Percentiles rank a stretch among this genome's conserved stretches.
These are phyloP conservation scores for Triplophysa yarkandensis DNA, from an alignment of 2,797 vertebrate genomes.

Conservation along the genomic window DNA sequence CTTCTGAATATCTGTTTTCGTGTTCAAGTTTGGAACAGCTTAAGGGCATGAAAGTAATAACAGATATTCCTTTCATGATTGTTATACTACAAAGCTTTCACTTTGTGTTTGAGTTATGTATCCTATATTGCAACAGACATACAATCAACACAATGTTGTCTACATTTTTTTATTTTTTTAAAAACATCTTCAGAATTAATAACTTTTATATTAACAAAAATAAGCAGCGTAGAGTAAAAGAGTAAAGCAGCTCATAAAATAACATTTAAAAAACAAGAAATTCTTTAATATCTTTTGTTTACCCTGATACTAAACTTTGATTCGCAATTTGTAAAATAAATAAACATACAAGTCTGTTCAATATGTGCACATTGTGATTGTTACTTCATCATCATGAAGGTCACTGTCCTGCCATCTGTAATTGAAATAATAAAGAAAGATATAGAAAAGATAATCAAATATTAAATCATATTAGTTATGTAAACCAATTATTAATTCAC, in stretches of 20 bases:
- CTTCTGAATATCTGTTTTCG: too few species aligned
- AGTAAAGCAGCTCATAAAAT: not conserved
- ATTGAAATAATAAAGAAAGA: not conserved
- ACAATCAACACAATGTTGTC: not conserved
- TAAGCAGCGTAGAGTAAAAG: too few species aligned
- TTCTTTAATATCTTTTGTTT: not conserved
- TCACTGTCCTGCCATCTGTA: slow-evolving; percentile 42
- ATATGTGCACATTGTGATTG: not conserved
- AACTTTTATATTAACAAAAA: not conserved
- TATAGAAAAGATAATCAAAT: not conserved
- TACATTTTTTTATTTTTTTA: not conserved
- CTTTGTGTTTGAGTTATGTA: too few species aligned
- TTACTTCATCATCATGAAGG: not conserved
- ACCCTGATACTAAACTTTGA: not conserved
- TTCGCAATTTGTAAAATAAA: not conserved
- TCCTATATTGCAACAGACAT: not conserved
- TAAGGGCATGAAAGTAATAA: too few species aligned
- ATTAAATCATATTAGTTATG: too few species aligned
- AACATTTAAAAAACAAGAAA: not conserved
- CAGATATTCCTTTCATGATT: too few species aligned
- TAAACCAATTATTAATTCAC: too few species aligned
- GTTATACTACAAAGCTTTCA: too few species aligned
- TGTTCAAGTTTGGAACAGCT: too few species aligned
- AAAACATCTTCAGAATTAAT: not conserved
- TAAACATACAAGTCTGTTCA: not conserved